Evolutionary conservation across 2,888 invertebrate species (phyloP).

Genomic region (Reticulitermes lucifugus): DNA sequence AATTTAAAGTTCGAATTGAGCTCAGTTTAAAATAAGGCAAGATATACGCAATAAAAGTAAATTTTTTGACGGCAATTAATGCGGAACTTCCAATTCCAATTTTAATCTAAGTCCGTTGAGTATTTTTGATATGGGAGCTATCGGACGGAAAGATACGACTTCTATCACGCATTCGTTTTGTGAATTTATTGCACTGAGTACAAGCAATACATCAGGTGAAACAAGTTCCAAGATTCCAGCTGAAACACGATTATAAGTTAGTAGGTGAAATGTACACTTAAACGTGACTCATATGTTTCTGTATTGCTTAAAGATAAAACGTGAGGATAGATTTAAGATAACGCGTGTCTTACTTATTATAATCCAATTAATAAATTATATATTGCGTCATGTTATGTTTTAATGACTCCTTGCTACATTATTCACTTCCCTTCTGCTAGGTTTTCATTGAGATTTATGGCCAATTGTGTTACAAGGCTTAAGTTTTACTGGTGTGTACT

Average conservation of each 20-base stretch:
- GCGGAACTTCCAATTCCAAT: no score
- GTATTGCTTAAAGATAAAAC: neutral
- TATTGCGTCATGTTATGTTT: neutral
- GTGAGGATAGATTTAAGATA: neutral
- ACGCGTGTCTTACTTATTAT: neutral
- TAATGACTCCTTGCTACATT: neutral
- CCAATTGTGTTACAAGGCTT: neutral
- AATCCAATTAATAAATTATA: constrained; percentile 19
- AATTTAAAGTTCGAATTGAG: no score
- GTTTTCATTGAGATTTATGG: neutral
- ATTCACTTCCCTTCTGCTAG: neutral
- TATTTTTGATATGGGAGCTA: no score
- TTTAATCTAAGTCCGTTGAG: no score
- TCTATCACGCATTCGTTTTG: no score
- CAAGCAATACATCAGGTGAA: neutral
- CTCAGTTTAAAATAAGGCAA: no score
- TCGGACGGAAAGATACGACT: no score
- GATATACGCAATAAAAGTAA: no score
- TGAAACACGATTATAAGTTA: neutral
- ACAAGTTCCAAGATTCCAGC: neutral
- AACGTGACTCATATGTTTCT: neutral
- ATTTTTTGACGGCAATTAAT: no score
- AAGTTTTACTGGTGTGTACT: neutral
- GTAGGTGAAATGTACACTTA: neutral
- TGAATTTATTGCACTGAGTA: no score